Percentiles rank a stretch among this genome's conserved stretches.
Conservation (phyloP, 2,113 vertebrate genomes). For the Vulpes ferrilata region DNA sequence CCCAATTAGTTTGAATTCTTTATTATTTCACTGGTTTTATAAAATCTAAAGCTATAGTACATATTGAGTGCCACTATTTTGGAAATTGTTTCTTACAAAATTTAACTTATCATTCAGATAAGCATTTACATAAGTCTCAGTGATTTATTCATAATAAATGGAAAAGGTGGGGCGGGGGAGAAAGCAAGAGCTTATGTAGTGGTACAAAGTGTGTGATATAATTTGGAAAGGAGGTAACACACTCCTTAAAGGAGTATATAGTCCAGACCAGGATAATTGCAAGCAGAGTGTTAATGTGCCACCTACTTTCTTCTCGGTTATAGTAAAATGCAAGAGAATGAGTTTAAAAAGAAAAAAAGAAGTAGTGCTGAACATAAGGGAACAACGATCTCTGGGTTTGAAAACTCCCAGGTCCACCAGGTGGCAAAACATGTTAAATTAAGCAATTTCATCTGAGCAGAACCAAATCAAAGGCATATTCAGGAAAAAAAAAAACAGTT, state of each 20-base stretch:
- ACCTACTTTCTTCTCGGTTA: background rate
- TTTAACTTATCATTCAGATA: background rate
- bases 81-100: background rate
- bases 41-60: background rate
- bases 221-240: background rate
- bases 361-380: background rate
- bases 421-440: background rate
- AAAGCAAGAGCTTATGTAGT: background rate
- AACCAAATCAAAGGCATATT: background rate
- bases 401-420: background rate
- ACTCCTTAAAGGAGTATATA: background rate
- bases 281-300: background rate
- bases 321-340: background rate
- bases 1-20: background rate
- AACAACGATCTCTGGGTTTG: background rate
- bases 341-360: background rate
- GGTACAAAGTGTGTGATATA: background rate
- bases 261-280: background rate
- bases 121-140: background rate
- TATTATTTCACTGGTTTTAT: background rate
- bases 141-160: background rate
- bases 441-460: background rate
- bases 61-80: background rate
- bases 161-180: background rate
- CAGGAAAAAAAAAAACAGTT: background rate